Base-by-base conservation (phyloP, 1,140 invertebrate species). In the Cotesia vestalis region DNA sequence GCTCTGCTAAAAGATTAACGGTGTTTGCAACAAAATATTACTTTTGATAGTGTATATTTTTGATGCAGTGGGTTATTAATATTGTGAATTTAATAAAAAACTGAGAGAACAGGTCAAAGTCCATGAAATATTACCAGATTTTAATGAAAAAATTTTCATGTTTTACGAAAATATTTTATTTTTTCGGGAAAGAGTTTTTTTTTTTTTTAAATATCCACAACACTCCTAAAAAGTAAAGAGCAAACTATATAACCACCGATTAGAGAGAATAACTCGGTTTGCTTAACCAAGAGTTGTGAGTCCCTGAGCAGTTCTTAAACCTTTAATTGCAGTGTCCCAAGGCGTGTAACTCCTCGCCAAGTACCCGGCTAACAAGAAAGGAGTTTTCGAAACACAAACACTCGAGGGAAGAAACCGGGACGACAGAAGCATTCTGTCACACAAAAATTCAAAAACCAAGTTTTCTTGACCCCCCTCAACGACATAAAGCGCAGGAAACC, bases 371-470 rank as follows among this genome's bases (percentile, higher is more conserved):
- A 46, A 46, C 40, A 46, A 46, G 27, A 27, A 27, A 27, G 27
- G 27, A 27, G 27, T 27, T 27, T 34, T 53, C 6, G 40, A 52
- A n/a, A 12, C 67, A n/a, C 52, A 14, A 35, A 68, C 67, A 51
- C 66, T 59, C 60, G 14, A 4, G 73, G 60, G 69, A 72, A 12
- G 38, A 63, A 71, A 71, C 59, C 60, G 35, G 34, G 52, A 35
- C 27, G 64, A 72, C 66, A 64, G 46, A 69, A 71, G 69, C 69
- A 74, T 74, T 69, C 68, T 71, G 64, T 74, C 63, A 74, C 71
- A 60, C 36, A 38, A 71, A 63, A 66, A 68, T 57, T 64, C 66
- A 68, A 63, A 68, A 36, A 35, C 66, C 36, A 66, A 72, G 40
- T n/a, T 71, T 27, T 34, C 38, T 34, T 20, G 3, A 53, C 20